Evolutionary conservation across 2,888 invertebrate genomes (phyloP).

Genomic region (Elegia similella): DNA sequence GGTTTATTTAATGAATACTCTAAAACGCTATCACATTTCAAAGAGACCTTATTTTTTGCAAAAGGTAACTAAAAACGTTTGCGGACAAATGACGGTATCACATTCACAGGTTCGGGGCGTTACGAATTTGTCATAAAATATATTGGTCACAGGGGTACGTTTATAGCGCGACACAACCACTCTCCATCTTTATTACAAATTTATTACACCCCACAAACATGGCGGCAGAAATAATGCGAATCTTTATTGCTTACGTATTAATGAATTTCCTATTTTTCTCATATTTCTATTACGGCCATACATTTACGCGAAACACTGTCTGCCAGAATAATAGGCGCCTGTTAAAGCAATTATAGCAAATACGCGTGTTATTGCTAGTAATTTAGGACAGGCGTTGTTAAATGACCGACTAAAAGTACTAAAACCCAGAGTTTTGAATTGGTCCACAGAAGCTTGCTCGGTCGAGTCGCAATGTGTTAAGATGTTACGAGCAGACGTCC

Average conservation of each 20-base stretch:
- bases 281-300: constrained; percentile 27
- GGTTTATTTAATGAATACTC: background rate
- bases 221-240: constrained; percentile 50
- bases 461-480: constrained; percentile 38
- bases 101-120: constrained; percentile 43
- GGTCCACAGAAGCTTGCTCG: constrained; percentile 38
- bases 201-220: constrained; percentile 54
- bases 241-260: constrained; percentile 63
- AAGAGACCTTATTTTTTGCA: background rate
- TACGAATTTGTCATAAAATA: constrained; percentile 47
- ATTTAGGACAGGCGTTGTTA: constrained; percentile 12
- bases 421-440: constrained; percentile 25
- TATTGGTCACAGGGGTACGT: constrained; percentile 43
- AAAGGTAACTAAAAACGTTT: constrained; percentile 2
- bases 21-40: background rate
- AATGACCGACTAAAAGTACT: background rate
- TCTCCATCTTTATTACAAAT: constrained; percentile 60
- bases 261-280: constrained; percentile 46
- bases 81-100: constrained; percentile 35
- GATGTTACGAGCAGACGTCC: constrained; percentile 40
- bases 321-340: constrained; percentile 42
- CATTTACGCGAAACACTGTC: constrained; percentile 31
- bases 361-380: constrained; percentile 6
- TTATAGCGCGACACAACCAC: constrained; percentile 45
- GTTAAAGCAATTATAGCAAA: constrained; percentile 28